phyloP scores from a whole-genome alignment of 2,888 invertebrate genomes.

The Lasius platythorax region DNA sequence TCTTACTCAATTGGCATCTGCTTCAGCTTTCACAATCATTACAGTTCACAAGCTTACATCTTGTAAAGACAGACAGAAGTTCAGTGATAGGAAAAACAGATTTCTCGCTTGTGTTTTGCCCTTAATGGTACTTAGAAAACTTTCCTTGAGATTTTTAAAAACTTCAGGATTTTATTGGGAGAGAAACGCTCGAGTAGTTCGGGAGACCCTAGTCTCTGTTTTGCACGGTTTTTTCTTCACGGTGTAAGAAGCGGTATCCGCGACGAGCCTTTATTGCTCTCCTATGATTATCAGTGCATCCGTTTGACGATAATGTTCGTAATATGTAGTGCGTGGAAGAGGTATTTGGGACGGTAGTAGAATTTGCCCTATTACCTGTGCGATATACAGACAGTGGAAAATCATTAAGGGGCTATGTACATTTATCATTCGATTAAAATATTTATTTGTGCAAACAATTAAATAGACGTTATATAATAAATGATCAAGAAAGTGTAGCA shows the following conservation, averaged over 20 bases:
- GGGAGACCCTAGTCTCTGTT: constrained; percentile 37
- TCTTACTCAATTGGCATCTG: constrained; percentile 8
- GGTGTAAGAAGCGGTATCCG: constrained; percentile 10
- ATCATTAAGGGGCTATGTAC: constrained; percentile 1
- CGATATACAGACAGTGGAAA: constrained; percentile 60
- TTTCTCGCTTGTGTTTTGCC: constrained; percentile 13
- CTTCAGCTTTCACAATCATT: constrained; percentile 47
- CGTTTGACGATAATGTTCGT: constrained; percentile 57
- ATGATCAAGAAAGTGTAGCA: neutral
- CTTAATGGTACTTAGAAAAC: neutral
- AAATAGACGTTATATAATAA: neutral
- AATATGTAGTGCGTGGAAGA: constrained; percentile 67
- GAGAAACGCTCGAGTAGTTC: constrained; percentile 1
- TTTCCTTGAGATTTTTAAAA: neutral
- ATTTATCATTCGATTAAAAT: constrained; percentile 1
- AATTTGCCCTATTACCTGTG: constrained; percentile 72
- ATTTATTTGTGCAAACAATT: neutral
- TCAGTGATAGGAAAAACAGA: neutral
- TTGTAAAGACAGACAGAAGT: neutral
- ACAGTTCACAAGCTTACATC: constrained; percentile 30
- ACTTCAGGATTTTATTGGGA: neutral
- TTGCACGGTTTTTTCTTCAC: constrained; percentile 65
- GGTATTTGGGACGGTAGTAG: constrained; percentile 76
- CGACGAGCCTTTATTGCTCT: neutral
- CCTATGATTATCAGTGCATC: constrained; percentile 60